Evolutionary conservation across 2,888 invertebrate species (phyloP), one percentile per base, ranked within the genome.

Genomic region (Ormyrus pomaceus): DNA sequence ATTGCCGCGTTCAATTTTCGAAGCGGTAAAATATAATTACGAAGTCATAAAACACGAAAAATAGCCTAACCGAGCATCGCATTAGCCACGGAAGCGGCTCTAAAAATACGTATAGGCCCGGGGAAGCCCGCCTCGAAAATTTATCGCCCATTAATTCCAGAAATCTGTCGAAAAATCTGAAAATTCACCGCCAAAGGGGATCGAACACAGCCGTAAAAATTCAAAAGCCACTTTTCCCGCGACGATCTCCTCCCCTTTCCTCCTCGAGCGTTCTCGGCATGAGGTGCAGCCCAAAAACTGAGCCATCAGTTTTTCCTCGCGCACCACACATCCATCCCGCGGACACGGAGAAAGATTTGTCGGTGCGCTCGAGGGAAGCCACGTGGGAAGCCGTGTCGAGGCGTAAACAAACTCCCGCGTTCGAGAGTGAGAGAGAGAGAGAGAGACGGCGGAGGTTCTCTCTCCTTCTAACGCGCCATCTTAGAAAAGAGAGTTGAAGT

Each of bases 361-460:
- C 34, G 34, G 34, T 34, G 34, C 34, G 34, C 34, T 34, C 34
- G 34, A 34, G 34, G 34, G 34, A 34, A 34, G 34, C 89, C 89
- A 89, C 89, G 89, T 89, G 89, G 89, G 87, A 86, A 86, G 86
- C 86, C 87, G 85, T 53, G 55, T 51, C 85, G 86, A 86, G 86
- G 89, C 87, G 88, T 89, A 88, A 89, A 89, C 89, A 89, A 89
- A 88, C 86, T 86, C 85, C 84, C 84, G 83, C 83, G 83, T 80
- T 62, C 59, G n/a, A 34, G 34, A 34, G 34, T 4, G 34, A 34
- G 34, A 34, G 34, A 34, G 19, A 19, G 19, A 19, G 19, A 19
- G 1, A 13, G 13, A 13, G n/a, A 13, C 55, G 13, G 34, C n/a
- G 7, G 48, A 7, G 51, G n/a, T n/a, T 45, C 46, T 51, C 65